These are phyloP conservation scores for Brachystomella parvula DNA, from an alignment of 1,140 invertebrate genomes.

Conservation along the genomic window DNA sequence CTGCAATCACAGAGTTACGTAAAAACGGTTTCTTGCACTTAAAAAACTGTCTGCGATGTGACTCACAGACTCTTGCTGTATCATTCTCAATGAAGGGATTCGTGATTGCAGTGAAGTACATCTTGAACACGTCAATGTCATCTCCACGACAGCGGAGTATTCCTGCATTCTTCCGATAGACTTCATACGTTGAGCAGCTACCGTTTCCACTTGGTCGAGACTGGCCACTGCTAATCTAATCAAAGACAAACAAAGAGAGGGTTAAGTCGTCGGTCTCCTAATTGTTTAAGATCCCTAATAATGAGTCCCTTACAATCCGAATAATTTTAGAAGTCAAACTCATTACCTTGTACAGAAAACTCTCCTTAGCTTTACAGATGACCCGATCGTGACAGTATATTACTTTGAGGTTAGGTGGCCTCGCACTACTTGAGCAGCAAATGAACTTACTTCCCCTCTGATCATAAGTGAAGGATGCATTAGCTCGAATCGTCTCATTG, in stretches of 20 bases:
- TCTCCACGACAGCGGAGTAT: constrained; percentile 27
- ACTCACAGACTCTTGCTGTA: not conserved
- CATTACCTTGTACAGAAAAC: constrained; percentile 16
- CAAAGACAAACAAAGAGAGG: not conserved
- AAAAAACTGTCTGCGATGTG: not conserved
- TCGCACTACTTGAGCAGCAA: constrained; percentile 18
- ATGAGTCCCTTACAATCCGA: not conserved
- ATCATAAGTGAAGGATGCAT: constrained; percentile 15
- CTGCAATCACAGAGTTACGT: constrained; percentile 4
- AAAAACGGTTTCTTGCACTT: not conserved
- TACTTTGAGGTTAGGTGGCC: constrained; percentile 14
- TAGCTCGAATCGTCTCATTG: not conserved
- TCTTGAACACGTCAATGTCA: constrained; percentile 25
- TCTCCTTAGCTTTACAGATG: constrained; percentile 12
- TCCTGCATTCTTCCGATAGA: constrained; percentile 23
- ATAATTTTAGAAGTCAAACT: not conserved
- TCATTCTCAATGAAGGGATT: constrained; percentile 3
- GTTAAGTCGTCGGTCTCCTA: not conserved
- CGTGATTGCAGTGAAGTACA: constrained; percentile 16
- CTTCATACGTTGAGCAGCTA: constrained; percentile 18
- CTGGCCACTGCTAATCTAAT: constrained; percentile 20
- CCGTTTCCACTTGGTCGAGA: constrained; percentile 7
- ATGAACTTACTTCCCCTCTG: not conserved
- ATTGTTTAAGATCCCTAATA: not conserved
- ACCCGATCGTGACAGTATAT: constrained; percentile 11